Base-by-base conservation (phyloP, 2,113 vertebrate genomes). In the Sarotherodon lohbergeri region DNA sequence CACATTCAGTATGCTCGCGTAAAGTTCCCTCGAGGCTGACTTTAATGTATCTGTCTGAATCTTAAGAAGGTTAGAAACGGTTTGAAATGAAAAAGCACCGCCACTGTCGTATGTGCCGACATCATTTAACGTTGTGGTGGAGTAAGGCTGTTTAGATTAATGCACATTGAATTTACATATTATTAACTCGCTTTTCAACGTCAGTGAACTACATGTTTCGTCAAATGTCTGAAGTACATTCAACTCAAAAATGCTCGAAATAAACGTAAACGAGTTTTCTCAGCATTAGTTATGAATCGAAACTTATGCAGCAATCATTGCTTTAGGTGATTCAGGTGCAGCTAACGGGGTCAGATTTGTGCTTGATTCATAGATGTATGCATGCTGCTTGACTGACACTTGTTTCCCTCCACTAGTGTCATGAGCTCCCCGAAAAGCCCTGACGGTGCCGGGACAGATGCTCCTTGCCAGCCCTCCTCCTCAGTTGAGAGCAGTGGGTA, bases 361-460 rank as follows among this genome's bases (percentile, higher is more conserved):
- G 43, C 71, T 50, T 32, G 46, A 50, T n/a, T 3, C 1, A 19
- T 76, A 43, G 43, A 50, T 78, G 71, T 11, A 50, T 50, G 46
- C 24, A 8, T 78, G 17, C 46, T 32, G 16, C 17, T 78, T 78
- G 73, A 52, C 17, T 78, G 73, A 71, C 48, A 80, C 7, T 27
- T 88, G 24, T 5, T 52, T 12, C 4, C 27, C 24, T 12, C 4
- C 52, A n/a, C 36, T 68, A 89, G 90, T 17, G n/a, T 17, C 56
- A 95, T 95, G 94, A 90, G 91, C 14, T 81, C 73, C 6, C 24
- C 63, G 24, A 39, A 24, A 8, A 91, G 82, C 82, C 84, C 82
- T 9, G 43, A 56, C 4, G 22, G 22, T 19, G 83, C 32, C 3
- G 76, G 56, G 36, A 63, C 19, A 3, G 63, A 34, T 5, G 79